phyloP scores from a whole-genome alignment of 2,113 vertebrate species.

The Pleuronectes platessa region DNA sequence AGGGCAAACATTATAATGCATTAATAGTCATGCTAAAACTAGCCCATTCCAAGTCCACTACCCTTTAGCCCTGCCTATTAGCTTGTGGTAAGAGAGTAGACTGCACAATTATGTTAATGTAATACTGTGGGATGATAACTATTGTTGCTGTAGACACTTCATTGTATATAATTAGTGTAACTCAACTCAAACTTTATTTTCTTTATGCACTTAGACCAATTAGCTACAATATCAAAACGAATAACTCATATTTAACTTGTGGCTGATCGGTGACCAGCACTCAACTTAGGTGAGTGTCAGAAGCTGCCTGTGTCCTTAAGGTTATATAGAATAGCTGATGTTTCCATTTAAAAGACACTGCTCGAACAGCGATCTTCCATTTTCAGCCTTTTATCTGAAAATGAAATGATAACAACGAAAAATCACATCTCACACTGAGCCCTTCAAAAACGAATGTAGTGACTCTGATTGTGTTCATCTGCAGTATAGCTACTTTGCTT shows the following conservation, averaged over 20 bases:
- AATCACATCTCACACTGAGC: too few species aligned
- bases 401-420: too few species aligned
- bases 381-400: too few species aligned
- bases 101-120: not conserved
- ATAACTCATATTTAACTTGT: not conserved
- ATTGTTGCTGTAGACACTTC: not conserved
- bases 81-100: not conserved
- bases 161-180: not conserved
- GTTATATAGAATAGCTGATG: not conserved
- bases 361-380: too few species aligned
- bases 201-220: not conserved
- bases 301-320: slow-evolving; percentile 1
- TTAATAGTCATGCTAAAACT: not conserved
- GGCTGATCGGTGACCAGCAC: not conserved
- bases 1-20: not conserved
- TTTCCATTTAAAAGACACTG: not conserved
- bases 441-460: too few species aligned
- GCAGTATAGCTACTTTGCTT: slow-evolving; percentile 3
- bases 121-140: not conserved
- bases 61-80: slow-evolving; percentile 3
- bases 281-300: too few species aligned
- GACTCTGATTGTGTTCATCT: too few species aligned
- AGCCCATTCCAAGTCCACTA: not conserved
- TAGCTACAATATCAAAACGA: not conserved
- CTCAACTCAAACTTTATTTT: not conserved